Percentiles rank a stretch among this genome's conserved stretches.
These are phyloP conservation scores for Astropecten irregularis DNA, from an alignment of 53 echinoderm and acorn worm species.

Conservation along the genomic window DNA sequence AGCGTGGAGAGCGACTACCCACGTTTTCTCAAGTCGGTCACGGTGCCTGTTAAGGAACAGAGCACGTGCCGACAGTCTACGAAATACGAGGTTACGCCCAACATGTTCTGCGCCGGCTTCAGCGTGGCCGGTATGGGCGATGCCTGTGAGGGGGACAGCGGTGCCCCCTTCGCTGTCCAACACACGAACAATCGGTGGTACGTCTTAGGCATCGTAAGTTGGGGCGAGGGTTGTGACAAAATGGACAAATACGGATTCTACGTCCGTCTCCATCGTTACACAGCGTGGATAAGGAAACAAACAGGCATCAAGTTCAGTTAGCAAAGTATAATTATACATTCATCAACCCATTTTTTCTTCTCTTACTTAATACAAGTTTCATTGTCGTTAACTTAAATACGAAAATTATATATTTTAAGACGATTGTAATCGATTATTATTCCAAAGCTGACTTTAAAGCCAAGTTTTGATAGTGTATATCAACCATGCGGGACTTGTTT, in stretches of 20 bases:
- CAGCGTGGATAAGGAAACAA: constrained; percentile 80
- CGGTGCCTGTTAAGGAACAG: constrained; percentile 68
- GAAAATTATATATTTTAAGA: too few relatives aligned
- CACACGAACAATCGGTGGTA: constrained; percentile 61
- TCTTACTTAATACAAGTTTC: not conserved
- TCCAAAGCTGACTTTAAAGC: too few relatives aligned
- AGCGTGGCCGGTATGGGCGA: constrained; percentile 63
- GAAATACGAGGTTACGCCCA: constrained; percentile 62
- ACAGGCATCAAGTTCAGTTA: constrained; percentile 42
- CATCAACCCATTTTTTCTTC: not conserved
- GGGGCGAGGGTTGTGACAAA: constrained; percentile 90
- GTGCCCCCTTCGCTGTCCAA: constrained; percentile 72
- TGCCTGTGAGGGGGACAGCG: constrained; percentile 90
- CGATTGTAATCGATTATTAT: too few relatives aligned
- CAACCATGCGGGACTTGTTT: too few relatives aligned
- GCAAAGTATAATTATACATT: not conserved
- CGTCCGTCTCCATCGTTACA: constrained; percentile 75
- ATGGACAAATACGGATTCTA: constrained; percentile 79
- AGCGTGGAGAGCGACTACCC: constrained; percentile 40
- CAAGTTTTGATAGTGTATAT: too few relatives aligned
- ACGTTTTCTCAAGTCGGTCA: constrained; percentile 77
- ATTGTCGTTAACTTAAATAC: not conserved
- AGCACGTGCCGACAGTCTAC: constrained; percentile 69
- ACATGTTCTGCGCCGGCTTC: constrained; percentile 96
- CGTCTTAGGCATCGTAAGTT: constrained; percentile 81